Base-by-base conservation (phyloP, 2,888 invertebrate genomes). In the Caradrina clavipalpis region DNA sequence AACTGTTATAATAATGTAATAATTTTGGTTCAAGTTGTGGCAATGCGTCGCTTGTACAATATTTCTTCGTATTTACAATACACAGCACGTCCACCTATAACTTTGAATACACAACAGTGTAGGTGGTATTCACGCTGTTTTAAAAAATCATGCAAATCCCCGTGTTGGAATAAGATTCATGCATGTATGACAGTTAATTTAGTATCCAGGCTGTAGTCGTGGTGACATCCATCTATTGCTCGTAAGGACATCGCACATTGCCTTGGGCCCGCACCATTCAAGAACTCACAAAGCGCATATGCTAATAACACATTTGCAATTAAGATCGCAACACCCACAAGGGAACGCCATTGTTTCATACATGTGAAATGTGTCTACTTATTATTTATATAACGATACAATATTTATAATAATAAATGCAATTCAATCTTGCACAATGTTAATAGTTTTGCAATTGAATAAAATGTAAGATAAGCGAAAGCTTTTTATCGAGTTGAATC, bases 241-340 rank as follows among this genome's bases (percentile, higher is more conserved):
- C 83, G 87, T 88, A 91, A 93, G 92, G 91, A 91, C 89, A 89
- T 86, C 87, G 83, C 85, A 79, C 85, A 80, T 89, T 83, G 90
- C 94, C 94, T 94, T 92, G 92, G 88, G 89, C 89, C 89, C 88
- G 86, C 88, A 89, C 92, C 92, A 91, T 92, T 93, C 90, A 91
- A 92, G 90, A 90, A 91, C 90, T 90, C 88, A 94, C 94, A 95
- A 94, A 94, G 95, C 93, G 89, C 90, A 90, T 94, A 95, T 95
- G 95, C 91, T 92, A 95, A 95, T 95, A 89, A 75, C 88, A 80
- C 87, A 95, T 95, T 95, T 95, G 94, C 95, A 95, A 95, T 95
- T 95, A 93, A 93, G 91, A 95, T 95, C 80, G 81, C 86, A 78
- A 89, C 94, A 89, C 95, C 94, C 94, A 93, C 94, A 84, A 87